Conservation (phyloP, 2,113 vertebrate species). For the Potamarius usumacintae region DNA sequence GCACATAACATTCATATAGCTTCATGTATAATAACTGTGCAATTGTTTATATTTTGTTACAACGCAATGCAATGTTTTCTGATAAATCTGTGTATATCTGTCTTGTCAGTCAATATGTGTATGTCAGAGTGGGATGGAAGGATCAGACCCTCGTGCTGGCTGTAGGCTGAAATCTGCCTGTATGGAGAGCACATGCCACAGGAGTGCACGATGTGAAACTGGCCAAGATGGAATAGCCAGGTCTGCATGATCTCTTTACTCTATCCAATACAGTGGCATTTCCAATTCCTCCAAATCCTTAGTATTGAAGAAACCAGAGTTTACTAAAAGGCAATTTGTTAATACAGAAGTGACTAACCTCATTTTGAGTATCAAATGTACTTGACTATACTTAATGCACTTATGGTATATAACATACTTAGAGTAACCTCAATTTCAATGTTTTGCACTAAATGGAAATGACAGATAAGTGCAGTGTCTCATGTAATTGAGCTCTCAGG, state of each 20-base stretch:
- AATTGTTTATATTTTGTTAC: background rate
- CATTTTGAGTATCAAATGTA: background rate
- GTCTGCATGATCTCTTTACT: slow-evolving; percentile 54
- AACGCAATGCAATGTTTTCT: background rate
- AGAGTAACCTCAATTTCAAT: background rate
- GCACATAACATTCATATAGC: background rate
- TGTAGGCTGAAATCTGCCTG: slow-evolving; percentile 73
- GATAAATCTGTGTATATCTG: slow-evolving; percentile 9
- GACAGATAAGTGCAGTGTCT: background rate
- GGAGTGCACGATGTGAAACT: slow-evolving; percentile 73
- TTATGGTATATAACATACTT: too few species aligned
- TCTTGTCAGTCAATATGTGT: slow-evolving; percentile 76
- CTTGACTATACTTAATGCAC: background rate
- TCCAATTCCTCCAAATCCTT: background rate
- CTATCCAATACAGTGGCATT: background rate
- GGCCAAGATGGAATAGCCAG: slow-evolving; percentile 64
- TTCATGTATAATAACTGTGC: background rate
- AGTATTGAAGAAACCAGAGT: background rate
- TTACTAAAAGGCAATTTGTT: background rate
- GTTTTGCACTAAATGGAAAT: background rate
- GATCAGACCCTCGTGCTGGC: slow-evolving; percentile 55
- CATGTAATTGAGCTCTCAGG: background rate
- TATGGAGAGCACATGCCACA: slow-evolving; percentile 66
- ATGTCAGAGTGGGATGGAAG: slow-evolving; percentile 78
- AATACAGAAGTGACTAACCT: background rate